Evolutionary conservation across 2,113 vertebrate species (phyloP).

Genomic region (Mobula birostris): DNA sequence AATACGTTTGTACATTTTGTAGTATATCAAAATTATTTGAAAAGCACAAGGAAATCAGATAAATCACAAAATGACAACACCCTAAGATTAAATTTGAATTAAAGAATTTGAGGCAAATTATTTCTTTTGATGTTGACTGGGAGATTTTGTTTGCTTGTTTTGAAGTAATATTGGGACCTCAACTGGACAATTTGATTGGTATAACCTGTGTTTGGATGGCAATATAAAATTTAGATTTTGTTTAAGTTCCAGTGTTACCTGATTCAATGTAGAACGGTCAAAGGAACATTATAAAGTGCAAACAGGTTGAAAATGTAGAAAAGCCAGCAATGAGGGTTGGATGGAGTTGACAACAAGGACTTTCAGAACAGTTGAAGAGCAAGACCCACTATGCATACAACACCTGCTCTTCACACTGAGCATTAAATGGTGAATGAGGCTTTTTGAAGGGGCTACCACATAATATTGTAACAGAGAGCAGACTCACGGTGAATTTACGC

Average conservation of each 20-base stretch:
- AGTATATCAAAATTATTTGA: not conserved
- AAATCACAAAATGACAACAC: not conserved
- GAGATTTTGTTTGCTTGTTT: not conserved
- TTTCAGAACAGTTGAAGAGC: not conserved
- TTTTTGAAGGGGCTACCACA: conserved; percentile 17
- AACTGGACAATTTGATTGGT: not conserved
- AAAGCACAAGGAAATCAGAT: not conserved
- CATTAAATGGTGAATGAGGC: conserved; percentile 26
- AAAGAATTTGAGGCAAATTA: not conserved
- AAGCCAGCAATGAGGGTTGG: conserved; percentile 16
- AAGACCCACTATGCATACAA: conserved; percentile 30
- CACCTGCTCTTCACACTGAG: conserved; percentile 29
- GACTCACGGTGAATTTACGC: conserved; percentile 94
- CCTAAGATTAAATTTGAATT: not conserved
- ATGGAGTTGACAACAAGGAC: not conserved
- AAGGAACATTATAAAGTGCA: conserved; percentile 3
- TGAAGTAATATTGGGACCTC: no score
- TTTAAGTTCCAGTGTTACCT: not conserved
- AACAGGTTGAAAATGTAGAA: conserved; percentile 18
- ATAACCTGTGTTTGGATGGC: not conserved
- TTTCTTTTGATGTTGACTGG: not conserved
- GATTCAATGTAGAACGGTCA: not conserved
- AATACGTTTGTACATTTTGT: not conserved
- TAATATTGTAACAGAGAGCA: conserved; percentile 66
- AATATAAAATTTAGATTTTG: not conserved